Evolutionary conservation across 2,888 invertebrate genomes (phyloP), one percentile per base, ranked within the genome.

Genomic region (Lasioglossum morio): DNA sequence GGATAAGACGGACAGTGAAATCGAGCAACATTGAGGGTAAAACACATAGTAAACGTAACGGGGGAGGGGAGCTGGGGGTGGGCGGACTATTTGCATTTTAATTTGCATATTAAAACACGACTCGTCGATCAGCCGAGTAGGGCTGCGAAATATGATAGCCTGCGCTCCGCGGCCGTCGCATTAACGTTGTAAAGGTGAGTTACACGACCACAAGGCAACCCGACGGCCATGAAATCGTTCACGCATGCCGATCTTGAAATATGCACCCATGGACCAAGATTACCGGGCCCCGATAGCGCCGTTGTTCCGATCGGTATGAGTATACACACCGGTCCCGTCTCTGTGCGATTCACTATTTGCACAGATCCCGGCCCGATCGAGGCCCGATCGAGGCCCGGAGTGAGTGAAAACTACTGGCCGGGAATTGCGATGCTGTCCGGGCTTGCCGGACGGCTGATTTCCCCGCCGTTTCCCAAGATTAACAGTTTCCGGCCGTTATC

Each of bases 171-270:
- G 91, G 87, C 91, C 93, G 94, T 94, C 93, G 94, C 91, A 94
- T 94, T 94, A 94, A 93, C 94, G 94, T 94, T 92, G 92, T 91
- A 92, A 92, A 93, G 92, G 93, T 93, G 93, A 94, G 94, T 94
- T 94, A 94, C 94, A 94, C 91, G 94, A 94, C 94, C 94, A 93
- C 94, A 94, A 94, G 94, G 93, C 92, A 94, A 94, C 94, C 93
- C 92, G 94, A 93, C 94, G 94, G 94, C 94, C 94, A 94, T 94
- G 94, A 94, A 93, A 94, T 94, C 92, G 93, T 94, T 94, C 94
- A 93, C 93, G 94, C 94, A 94, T 94, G 94, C 94, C 94, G 94
- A 94, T 94, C 94, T 93, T 94, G 94, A 94, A 94, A 94, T 94
- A 94, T 94, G 94, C 94, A 93, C 94, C 93, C 93, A 93, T 89